These are phyloP conservation scores for Oriolus oriolus DNA, from an alignment of 2,113 vertebrate species.

Conservation along the genomic window DNA sequence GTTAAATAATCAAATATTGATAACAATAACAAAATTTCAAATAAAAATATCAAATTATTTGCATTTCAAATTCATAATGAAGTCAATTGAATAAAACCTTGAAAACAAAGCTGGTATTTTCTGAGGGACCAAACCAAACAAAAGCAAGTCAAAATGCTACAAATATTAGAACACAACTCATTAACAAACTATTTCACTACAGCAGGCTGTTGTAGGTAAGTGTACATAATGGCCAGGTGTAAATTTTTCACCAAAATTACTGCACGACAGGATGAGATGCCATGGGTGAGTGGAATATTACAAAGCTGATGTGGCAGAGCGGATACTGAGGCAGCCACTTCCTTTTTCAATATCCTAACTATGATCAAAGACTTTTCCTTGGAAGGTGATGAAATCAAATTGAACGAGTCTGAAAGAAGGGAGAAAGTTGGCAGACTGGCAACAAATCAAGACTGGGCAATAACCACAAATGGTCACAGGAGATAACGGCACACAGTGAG, in stretches of 20 bases:
- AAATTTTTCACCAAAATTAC: background rate
- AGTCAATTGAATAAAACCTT: background rate
- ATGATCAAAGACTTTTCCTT: background rate
- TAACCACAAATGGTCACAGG: background rate
- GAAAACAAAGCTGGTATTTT: background rate
- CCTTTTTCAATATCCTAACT: background rate
- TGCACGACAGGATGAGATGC: background rate
- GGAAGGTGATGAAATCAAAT: background rate
- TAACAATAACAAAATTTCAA: background rate
- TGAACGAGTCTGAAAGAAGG: background rate
- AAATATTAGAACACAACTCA: background rate
- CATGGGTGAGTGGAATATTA: background rate
- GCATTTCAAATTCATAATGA: background rate
- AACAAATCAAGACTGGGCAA: background rate
- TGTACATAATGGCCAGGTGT: background rate
- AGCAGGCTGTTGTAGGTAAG: background rate
- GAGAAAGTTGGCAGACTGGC: background rate
- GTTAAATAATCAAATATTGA: background rate
- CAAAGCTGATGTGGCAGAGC: background rate
- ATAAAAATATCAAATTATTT: background rate
- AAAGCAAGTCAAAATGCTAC: background rate
- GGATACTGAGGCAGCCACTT: background rate
- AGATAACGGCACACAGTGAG: background rate
- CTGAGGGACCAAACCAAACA: background rate
- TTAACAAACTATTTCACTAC: background rate